A percentile compares a stretch with the other conserved stretches of the same genome.
Conservation (phyloP, 2,797 vertebrate species). For the Lacerta agilis region DNA sequence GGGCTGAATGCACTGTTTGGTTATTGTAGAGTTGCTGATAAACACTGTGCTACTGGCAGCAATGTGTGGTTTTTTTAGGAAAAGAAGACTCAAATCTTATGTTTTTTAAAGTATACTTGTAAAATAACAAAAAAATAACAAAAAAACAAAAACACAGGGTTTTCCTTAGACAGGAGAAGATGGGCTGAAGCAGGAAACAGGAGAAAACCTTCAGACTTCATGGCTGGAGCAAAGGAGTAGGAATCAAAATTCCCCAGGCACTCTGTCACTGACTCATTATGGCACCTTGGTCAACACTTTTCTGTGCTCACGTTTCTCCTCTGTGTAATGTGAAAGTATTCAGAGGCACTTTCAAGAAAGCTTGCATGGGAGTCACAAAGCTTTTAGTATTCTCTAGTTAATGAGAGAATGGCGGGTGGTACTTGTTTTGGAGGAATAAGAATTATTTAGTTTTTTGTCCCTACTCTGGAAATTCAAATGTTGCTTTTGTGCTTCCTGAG, state of each 20-base stretch:
- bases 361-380: constrained; percentile 24
- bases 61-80: neutral
- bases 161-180: constrained; percentile 33
- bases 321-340: constrained; percentile 25
- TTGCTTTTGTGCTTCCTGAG: neutral
- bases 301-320: neutral
- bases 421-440: neutral
- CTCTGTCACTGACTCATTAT: constrained; percentile 15
- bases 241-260: neutral
- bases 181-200: neutral
- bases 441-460: neutral
- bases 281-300: neutral
- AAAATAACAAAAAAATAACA: neutral
- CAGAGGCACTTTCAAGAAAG: constrained; percentile 36
- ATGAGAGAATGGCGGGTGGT: neutral
- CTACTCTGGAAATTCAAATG: constrained; percentile 21
- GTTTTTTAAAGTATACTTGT: constrained; percentile 30
- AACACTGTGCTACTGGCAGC: constrained; percentile 18
- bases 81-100: constrained; percentile 22
- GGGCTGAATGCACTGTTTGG: constrained; percentile 16
- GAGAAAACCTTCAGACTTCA: neutral
- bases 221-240: constrained; percentile 3
- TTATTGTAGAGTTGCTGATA: constrained; percentile 18
- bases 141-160: neutral
- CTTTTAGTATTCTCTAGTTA: neutral